Percentiles rank a stretch among this genome's conserved stretches.
Conservation (phyloP, 2,888 invertebrate species). For the Prosapia bicincta region DNA sequence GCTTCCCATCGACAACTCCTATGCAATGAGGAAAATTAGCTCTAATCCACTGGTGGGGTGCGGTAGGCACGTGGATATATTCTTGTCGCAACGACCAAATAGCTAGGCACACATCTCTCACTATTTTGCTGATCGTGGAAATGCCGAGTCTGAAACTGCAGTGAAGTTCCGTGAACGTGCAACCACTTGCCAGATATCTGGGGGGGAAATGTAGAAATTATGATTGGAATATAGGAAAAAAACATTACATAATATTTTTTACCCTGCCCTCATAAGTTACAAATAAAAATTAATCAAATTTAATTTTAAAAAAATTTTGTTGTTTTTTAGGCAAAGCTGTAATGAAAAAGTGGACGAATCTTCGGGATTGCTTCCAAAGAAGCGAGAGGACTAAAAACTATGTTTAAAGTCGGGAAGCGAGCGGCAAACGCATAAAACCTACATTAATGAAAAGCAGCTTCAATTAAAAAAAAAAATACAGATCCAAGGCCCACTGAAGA, state of each 20-base stretch:
- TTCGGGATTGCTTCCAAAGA: neutral
- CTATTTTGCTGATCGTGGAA: neutral
- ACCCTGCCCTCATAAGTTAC: neutral
- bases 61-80: too few relatives aligned
- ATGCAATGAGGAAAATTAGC: conserved; percentile 33
- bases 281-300: neutral
- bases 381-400: neutral
- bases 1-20: conserved; percentile 31
- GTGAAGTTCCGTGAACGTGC: conserved; percentile 13
- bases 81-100: conserved; percentile 5
- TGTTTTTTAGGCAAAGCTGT: conserved; percentile 8
- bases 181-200: conserved; percentile 9
- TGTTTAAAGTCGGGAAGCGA: neutral
- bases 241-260: neutral
- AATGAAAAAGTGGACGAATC: conserved; percentile 12
- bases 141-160: conserved; percentile 7
- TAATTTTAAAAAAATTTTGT: neutral
- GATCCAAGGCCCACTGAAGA: too few relatives aligned
- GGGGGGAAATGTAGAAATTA: too few relatives aligned
- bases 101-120: conserved; percentile 10
- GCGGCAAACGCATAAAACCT: neutral
- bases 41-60: conserved; percentile 15
- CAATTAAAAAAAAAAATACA: neutral
- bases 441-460: neutral
- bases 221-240: too few relatives aligned